Conservation (phyloP, 2,113 vertebrate genomes). For the Rhinolophus sinicus region DNA sequence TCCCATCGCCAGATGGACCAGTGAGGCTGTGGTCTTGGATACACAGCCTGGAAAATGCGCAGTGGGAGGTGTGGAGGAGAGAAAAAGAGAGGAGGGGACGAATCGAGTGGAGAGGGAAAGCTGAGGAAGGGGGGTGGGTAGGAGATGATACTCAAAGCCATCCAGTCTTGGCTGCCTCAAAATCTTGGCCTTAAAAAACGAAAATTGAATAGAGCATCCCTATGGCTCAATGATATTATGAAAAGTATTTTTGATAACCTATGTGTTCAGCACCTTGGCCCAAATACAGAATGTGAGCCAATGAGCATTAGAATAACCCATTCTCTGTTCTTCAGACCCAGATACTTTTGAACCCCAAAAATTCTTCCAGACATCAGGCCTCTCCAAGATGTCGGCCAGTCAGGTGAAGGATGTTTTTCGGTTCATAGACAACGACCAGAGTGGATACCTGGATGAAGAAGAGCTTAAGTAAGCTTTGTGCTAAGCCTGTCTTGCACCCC, state of each 20-base stretch:
- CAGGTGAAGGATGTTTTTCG: conserved; percentile 94
- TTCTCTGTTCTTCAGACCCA: conserved; percentile 88
- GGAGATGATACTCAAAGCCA: not conserved
- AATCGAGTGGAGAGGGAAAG: not conserved
- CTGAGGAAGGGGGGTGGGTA: rapidly evolving
- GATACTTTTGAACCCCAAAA: conserved; percentile 96
- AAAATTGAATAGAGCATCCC: not conserved
- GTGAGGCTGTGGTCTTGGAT: not conserved
- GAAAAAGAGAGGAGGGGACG: not conserved
- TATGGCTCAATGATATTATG: not conserved
- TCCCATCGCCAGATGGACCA: not conserved
- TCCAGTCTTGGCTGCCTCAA: not conserved
- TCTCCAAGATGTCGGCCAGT: conserved; percentile 92
- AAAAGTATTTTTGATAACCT: not conserved
- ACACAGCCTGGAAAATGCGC: too few species aligned
- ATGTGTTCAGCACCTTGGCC: not conserved
- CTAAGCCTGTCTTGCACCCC: not conserved
- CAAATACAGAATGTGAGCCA: not conserved
- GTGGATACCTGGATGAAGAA: conserved; percentile 95
- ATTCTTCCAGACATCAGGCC: conserved; percentile 96
- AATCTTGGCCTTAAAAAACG: not conserved
- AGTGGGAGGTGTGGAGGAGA: not conserved
- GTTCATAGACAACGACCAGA: conserved; percentile 94
- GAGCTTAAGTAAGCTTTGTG: conserved; percentile 92
- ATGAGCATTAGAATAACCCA: not conserved